Percentiles rank a stretch among this genome's conserved stretches.
These are phyloP conservation scores for Dromaius novaehollandiae DNA, from an alignment of 2,113 vertebrate genomes.

Conservation along the genomic window DNA sequence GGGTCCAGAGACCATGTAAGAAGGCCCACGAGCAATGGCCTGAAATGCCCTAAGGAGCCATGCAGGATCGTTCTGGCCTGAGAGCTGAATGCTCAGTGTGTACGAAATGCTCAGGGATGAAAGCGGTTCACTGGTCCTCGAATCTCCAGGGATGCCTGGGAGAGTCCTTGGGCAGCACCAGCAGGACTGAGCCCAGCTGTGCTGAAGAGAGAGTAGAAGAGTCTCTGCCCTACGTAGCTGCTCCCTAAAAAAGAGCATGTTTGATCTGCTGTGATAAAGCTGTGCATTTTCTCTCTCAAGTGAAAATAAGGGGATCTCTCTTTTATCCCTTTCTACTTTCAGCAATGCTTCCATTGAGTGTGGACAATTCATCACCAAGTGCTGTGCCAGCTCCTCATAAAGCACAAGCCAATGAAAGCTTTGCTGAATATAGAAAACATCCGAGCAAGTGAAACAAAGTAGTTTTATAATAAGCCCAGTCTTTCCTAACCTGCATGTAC, in stretches of 20 bases:
- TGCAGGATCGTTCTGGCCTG: neutral
- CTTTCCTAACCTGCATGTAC: neutral
- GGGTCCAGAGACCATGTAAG: rapidly evolving
- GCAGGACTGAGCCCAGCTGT: neutral
- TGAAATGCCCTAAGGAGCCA: neutral
- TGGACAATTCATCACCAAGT: neutral
- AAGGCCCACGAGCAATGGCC: neutral
- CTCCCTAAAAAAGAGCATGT: neutral
- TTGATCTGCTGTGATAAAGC: neutral
- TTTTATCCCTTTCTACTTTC: neutral
- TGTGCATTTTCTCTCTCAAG: neutral
- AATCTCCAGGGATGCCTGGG: neutral
- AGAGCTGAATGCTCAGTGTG: rapidly evolving
- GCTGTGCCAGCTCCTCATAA: neutral
- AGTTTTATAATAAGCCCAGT: neutral
- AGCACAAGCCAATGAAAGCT: neutral
- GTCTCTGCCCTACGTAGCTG: neutral
- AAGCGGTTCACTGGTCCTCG: neutral
- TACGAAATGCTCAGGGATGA: neutral
- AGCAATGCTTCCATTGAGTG: neutral
- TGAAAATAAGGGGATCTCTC: neutral
- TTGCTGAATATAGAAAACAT: neutral
- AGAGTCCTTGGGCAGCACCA: neutral
- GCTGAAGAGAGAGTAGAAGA: neutral
- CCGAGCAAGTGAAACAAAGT: neutral